Conservation (phyloP, 2,797 vertebrate species). For the Ctenopoma kingsleyae region DNA sequence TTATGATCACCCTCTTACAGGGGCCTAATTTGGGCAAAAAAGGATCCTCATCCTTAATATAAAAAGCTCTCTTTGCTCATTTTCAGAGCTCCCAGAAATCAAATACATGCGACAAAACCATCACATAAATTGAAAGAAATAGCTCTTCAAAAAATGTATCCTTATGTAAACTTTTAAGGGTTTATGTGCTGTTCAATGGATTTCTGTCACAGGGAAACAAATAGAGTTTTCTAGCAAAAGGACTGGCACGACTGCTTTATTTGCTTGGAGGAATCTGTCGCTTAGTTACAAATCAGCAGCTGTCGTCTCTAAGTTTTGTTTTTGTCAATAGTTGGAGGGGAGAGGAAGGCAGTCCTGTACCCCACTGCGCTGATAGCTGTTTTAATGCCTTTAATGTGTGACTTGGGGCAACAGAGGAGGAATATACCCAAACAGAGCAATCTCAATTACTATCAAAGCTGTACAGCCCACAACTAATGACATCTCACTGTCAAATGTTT, state of each 20-base stretch:
- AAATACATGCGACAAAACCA: slow-evolving; percentile 53
- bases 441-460: slow-evolving; percentile 76
- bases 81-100: slow-evolving; percentile 53
- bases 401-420: slow-evolving; percentile 63
- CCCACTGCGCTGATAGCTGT: slow-evolving; percentile 67
- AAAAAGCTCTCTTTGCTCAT: slow-evolving; percentile 51
- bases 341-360: slow-evolving; percentile 55
- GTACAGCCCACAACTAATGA: slow-evolving; percentile 63
- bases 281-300: slow-evolving; percentile 73
- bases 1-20: slow-evolving; percentile 71
- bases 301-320: slow-evolving; percentile 70
- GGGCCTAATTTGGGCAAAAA: slow-evolving; percentile 71
- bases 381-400: slow-evolving; percentile 79
- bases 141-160: slow-evolving; percentile 47
- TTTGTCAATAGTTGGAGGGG: slow-evolving; percentile 78
- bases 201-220: slow-evolving; percentile 69
- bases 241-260: slow-evolving; percentile 58
- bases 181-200: slow-evolving; percentile 63
- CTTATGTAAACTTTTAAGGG: slow-evolving; percentile 64
- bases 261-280: slow-evolving; percentile 73
- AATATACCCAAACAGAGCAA: slow-evolving; percentile 70
- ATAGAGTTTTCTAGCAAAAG: slow-evolving; percentile 63
- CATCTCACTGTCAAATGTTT: slow-evolving; percentile 57
- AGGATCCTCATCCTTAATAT: slow-evolving; percentile 42
- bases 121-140: slow-evolving; percentile 74